Percentiles rank a stretch among this genome's conserved stretches.
Evolutionary conservation across 2,113 vertebrate genomes (phyloP).

Genomic region (Nymphicus hollandicus): DNA sequence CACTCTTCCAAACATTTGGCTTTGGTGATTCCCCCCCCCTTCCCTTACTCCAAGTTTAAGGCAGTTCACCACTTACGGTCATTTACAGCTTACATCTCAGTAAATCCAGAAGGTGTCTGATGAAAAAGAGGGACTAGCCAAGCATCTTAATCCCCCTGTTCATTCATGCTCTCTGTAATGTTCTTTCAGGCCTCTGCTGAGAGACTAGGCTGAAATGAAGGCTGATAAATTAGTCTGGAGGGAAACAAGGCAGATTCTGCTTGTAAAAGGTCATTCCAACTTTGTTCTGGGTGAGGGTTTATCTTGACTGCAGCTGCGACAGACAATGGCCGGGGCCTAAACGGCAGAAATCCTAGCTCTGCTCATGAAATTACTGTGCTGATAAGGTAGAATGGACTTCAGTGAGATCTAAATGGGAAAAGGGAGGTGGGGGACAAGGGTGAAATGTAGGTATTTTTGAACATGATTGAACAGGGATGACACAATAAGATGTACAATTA

Average conservation of each 20-base stretch:
- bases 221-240: constrained; percentile 86
- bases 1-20: background rate
- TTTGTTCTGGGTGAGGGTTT: constrained; percentile 99
- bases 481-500: constrained; percentile 69
- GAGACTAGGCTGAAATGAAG: constrained; percentile 72
- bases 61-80: constrained; percentile 51
- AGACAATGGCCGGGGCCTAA: constrained; percentile 91
- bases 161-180: constrained; percentile 78
- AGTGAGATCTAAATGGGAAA: constrained; percentile 83
- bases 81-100: constrained; percentile 48
- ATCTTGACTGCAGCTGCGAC: constrained; percentile 90
- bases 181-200: constrained; percentile 76
- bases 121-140: constrained; percentile 76
- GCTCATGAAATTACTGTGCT: constrained; percentile 88
- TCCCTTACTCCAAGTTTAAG: constrained; percentile 3
- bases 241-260: constrained; percentile 86
- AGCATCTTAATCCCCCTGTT: constrained; percentile 86
- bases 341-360: constrained; percentile 94
- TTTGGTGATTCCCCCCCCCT: background rate
- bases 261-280: constrained; percentile 94
- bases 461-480: constrained; percentile 60
- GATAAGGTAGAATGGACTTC: constrained; percentile 91
- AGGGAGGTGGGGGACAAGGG: constrained; percentile 64
- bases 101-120: constrained; percentile 75
- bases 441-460: constrained; percentile 66